phyloP scores from a whole-genome alignment of 2,888 invertebrate species.

The Hydroisotoma schaefferi region DNA sequence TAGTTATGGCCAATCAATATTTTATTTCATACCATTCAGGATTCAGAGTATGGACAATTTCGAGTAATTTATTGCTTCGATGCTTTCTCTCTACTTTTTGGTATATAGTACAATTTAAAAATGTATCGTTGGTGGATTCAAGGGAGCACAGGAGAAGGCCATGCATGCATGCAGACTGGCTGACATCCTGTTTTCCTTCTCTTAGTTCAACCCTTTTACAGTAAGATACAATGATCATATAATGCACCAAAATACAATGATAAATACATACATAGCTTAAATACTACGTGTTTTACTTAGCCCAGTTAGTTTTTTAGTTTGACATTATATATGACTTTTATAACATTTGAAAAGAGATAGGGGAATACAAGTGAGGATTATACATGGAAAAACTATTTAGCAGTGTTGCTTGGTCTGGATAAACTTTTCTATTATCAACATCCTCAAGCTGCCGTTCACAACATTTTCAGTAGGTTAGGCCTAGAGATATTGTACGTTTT shows the following conservation, averaged over 20 bases:
- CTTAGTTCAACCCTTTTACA: neutral
- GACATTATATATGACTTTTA: neutral
- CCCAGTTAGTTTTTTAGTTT: neutral
- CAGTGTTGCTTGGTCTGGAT: no score
- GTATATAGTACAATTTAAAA: neutral
- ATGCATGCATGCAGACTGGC: neutral
- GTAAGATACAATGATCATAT: neutral
- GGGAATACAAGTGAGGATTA: no score
- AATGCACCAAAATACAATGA: neutral
- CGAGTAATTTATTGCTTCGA: slow-evolving; percentile 17
- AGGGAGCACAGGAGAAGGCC: neutral
- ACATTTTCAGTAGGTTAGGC: no score
- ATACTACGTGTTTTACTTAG: no score
- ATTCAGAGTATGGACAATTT: slow-evolving; percentile 16
- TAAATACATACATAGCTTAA: neutral
- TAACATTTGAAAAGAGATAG: neutral
- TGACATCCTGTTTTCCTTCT: neutral
- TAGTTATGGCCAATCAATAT: slow-evolving; percentile 11
- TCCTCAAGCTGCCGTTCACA: no score
- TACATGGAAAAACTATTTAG: no score
- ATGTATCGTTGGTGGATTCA: no score
- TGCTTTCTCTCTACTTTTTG: neutral
- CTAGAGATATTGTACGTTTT: no score
- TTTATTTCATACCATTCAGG: slow-evolving; percentile 3
- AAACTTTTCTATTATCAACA: no score